These are phyloP conservation scores for Merops nubicus DNA, from an alignment of 2,113 vertebrate species.

Conservation along the genomic window DNA sequence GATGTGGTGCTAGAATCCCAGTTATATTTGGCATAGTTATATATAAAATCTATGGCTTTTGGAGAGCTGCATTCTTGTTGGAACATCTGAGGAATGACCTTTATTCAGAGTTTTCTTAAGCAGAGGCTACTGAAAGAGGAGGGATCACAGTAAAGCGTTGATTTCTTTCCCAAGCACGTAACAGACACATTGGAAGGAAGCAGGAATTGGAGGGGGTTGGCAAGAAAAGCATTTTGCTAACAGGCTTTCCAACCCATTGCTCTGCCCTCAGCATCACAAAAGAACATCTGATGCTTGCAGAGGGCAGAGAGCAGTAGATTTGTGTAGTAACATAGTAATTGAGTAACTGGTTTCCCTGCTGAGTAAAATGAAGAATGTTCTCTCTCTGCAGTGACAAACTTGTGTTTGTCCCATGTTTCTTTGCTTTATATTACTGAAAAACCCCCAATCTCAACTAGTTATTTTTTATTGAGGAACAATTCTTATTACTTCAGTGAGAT, in stretches of 20 bases:
- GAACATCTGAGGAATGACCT: neutral
- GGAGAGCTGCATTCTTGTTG: neutral
- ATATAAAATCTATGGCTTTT: neutral
- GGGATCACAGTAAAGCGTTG: accelerated
- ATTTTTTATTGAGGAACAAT: neutral
- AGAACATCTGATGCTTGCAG: neutral
- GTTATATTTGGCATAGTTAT: neutral
- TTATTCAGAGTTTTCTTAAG: neutral
- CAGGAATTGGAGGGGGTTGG: neutral
- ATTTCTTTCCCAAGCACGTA: neutral
- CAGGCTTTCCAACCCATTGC: neutral
- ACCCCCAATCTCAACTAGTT: accelerated
- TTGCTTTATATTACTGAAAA: neutral
- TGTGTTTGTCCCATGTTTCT: neutral
- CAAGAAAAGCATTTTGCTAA: neutral
- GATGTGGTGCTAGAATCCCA: neutral
- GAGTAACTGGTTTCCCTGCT: neutral
- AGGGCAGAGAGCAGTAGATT: neutral
- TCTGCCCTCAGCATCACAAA: neutral
- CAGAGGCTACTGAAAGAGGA: neutral
- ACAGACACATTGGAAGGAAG: neutral
- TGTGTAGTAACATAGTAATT: neutral
- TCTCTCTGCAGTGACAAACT: neutral
- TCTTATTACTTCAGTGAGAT: neutral
- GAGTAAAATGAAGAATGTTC: neutral